Conservation (phyloP, 2,113 vertebrate genomes). For the Donacobius atricapilla region DNA sequence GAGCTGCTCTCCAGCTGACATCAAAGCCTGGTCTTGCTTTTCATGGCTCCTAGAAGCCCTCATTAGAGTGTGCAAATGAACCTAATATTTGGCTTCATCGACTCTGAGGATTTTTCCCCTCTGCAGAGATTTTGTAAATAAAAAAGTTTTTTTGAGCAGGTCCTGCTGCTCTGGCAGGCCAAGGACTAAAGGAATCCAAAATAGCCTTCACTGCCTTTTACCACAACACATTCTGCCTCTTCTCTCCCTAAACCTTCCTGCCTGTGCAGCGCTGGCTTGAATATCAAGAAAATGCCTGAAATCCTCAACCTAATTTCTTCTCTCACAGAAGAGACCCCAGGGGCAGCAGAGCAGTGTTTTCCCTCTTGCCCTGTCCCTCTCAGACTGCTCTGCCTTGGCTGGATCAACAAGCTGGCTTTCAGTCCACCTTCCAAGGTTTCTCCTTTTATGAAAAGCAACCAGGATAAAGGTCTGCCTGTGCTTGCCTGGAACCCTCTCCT, state of each 20-base stretch:
- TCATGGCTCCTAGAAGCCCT: background rate
- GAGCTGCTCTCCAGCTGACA: background rate
- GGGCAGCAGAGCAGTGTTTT: background rate
- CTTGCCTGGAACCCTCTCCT: background rate
- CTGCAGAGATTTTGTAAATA: background rate
- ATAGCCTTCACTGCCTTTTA: background rate
- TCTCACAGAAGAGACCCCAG: background rate
- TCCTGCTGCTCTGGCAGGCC: background rate
- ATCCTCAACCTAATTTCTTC: background rate
- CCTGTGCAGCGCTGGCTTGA: background rate
- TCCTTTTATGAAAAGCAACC: background rate
- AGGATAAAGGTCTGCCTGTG: rapidly evolving
- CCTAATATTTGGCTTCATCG: background rate
- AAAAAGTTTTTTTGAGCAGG: background rate
- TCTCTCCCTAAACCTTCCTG: background rate
- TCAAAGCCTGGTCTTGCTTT: background rate
- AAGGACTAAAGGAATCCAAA: background rate
- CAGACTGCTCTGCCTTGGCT: background rate
- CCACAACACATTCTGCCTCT: background rate
- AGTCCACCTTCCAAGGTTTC: background rate
- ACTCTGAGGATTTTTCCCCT: background rate
- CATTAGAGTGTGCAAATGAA: background rate
- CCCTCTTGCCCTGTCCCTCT: background rate
- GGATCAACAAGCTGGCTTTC: background rate
- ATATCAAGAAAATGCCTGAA: background rate